phyloP scores from a whole-genome alignment of 2,888 invertebrate genomes.

The Euproctis similis region DNA sequence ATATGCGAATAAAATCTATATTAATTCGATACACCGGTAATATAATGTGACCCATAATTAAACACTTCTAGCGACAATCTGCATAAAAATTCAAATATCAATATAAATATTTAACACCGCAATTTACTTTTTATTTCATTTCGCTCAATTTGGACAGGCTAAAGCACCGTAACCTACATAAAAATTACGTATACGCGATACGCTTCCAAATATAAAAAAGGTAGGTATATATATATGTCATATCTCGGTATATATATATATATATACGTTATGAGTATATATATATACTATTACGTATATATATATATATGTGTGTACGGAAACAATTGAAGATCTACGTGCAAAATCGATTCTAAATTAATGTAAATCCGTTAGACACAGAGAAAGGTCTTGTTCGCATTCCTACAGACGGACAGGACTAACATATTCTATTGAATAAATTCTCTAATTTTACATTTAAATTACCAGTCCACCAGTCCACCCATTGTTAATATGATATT shows the following conservation, averaged over 20 bases:
- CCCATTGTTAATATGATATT: neutral
- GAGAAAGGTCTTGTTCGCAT: constrained; percentile 30
- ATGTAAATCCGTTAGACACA: constrained; percentile 48
- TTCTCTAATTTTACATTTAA: constrained; percentile 1
- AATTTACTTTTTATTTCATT: too few species aligned
- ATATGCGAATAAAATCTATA: constrained; percentile 28
- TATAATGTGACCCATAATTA: constrained; percentile 29
- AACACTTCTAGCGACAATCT: constrained; percentile 8
- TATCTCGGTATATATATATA: too few species aligned
- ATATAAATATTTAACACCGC: constrained; percentile 37
- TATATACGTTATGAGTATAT: too few species aligned
- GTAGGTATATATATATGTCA: too few species aligned
- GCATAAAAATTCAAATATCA: constrained; percentile 3
- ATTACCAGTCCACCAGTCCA: too few species aligned
- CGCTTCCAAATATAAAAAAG: constrained; percentile 46
- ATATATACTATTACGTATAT: too few species aligned
- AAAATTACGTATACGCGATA: constrained; percentile 23
- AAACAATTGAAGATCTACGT: constrained; percentile 51
- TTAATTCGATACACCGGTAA: constrained; percentile 22
- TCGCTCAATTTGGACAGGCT: too few species aligned
- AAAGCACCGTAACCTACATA: too few species aligned
- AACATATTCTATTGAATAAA: constrained; percentile 4
- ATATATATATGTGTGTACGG: too few species aligned
- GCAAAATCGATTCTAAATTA: constrained; percentile 54
- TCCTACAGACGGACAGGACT: constrained; percentile 7